These are phyloP conservation scores for Tarsius wallacei DNA, from an alignment of 2,797 vertebrate species.

Conservation along the genomic window DNA sequence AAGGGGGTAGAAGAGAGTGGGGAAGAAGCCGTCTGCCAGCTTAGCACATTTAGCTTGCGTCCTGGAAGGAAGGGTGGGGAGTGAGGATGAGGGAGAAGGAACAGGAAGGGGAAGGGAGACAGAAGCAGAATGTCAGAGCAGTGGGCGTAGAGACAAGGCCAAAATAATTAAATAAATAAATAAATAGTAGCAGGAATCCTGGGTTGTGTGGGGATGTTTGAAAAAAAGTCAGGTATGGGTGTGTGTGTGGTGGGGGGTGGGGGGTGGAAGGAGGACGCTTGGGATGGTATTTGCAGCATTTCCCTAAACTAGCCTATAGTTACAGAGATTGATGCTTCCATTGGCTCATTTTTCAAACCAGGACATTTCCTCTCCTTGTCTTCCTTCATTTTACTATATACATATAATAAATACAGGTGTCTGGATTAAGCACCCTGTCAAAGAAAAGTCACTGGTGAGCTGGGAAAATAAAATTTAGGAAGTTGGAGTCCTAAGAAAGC, in stretches of 20 bases:
- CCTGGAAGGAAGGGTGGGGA: constrained; percentile 83
- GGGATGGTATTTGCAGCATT: neutral
- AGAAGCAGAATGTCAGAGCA: constrained; percentile 60
- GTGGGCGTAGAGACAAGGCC: neutral
- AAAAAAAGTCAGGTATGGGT: neutral
- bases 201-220: neutral
- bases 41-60: constrained; percentile 87
- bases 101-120: constrained; percentile 61
- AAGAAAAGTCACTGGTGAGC: constrained; percentile 12
- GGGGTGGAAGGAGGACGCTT: neutral
- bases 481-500: constrained; percentile 64
- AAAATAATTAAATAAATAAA: neutral
- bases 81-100: constrained; percentile 76
- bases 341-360: constrained; percentile 50
- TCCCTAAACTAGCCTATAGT: constrained; percentile 12
- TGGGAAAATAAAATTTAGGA: constrained; percentile 52
- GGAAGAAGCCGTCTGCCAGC: constrained; percentile 84
- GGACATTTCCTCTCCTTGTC: neutral
- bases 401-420: constrained; percentile 78
- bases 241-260: neutral
- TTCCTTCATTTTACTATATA: constrained; percentile 19
- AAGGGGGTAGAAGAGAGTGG: constrained; percentile 65
- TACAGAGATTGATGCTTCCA: constrained; percentile 60
- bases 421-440: neutral
- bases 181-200: neutral